Percentiles rank a stretch among this genome's conserved stretches.
Evolutionary conservation across 2,113 vertebrate species (phyloP).

Genomic region (Eurypyga helias): DNA sequence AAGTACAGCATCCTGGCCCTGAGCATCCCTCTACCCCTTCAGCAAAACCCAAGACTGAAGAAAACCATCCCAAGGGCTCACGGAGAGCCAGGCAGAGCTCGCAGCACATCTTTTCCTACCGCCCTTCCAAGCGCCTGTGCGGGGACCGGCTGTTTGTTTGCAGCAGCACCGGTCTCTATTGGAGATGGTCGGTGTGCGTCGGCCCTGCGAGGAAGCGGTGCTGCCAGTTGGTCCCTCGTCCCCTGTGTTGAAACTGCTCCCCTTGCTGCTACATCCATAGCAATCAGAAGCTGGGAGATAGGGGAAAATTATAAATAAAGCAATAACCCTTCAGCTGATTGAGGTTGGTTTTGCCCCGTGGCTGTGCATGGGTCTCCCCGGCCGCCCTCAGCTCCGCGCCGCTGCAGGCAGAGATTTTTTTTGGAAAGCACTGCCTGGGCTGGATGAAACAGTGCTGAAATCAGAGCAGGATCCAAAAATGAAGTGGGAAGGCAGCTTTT

Average conservation of each 20-base stretch:
- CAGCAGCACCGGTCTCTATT: neutral
- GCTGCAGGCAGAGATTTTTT: neutral
- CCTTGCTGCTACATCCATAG: fast-evolving
- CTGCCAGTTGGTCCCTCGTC: neutral
- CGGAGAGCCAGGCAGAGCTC: neutral
- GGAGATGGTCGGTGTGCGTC: neutral
- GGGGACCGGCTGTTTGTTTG: neutral
- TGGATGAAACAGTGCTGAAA: neutral
- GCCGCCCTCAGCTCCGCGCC: fast-evolving
- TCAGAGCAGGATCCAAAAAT: neutral
- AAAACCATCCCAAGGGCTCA: neutral
- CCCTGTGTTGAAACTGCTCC: neutral
- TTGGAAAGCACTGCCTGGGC: neutral
- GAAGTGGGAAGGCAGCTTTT: neutral
- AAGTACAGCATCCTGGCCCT: neutral
- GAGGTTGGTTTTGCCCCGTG: neutral
- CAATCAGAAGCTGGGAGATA: neutral
- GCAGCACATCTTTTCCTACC: neutral
- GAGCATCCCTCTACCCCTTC: neutral
- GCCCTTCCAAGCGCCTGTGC: neutral
- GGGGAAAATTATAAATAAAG: neutral
- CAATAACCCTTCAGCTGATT: neutral
- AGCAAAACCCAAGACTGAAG: neutral
- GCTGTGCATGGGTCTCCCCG: neutral
- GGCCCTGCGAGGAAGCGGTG: neutral